phyloP scores from a whole-genome alignment of 1,140 invertebrate genomes.

The Musca domestica region DNA sequence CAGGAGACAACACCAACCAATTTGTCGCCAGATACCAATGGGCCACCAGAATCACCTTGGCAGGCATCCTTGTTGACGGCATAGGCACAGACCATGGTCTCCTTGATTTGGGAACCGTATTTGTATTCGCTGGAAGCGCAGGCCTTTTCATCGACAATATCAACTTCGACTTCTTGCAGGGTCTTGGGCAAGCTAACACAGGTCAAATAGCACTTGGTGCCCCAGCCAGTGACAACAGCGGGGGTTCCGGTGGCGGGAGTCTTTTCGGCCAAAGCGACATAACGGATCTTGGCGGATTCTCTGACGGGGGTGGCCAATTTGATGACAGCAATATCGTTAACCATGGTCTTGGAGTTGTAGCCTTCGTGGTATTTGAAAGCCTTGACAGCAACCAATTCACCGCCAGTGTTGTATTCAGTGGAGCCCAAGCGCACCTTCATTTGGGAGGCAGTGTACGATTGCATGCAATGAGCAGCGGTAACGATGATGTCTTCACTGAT shows the following conservation, averaged over 20 bases:
- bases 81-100: constrained; percentile 60
- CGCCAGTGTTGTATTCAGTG: constrained; percentile 32
- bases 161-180: constrained; percentile 30
- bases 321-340: constrained; percentile 59
- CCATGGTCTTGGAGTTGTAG: constrained; percentile 35
- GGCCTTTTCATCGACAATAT: constrained; percentile 24
- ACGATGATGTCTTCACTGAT: constrained; percentile 53
- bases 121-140: constrained; percentile 28
- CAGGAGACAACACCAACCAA: constrained; percentile 66
- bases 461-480: constrained; percentile 63
- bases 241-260: constrained; percentile 34
- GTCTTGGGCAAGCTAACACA: constrained; percentile 29
- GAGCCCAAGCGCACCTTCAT: constrained; percentile 41
- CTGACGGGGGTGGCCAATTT: constrained; percentile 42
- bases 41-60: constrained; percentile 56
- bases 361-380: constrained; percentile 38
- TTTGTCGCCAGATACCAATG: constrained; percentile 43
- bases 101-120: constrained; percentile 47
- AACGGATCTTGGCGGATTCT: constrained; percentile 26
- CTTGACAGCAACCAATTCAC: constrained; percentile 34
- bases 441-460: constrained; percentile 27
- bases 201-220: constrained; percentile 40
- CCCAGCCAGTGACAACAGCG: constrained; percentile 44
- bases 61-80: constrained; percentile 57
- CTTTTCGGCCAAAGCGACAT: constrained; percentile 30